Percentiles rank a stretch among this genome's conserved stretches.
Evolutionary conservation across 1,140 invertebrate species (phyloP).

Genomic region (Caenorhabditis brenneri): DNA sequence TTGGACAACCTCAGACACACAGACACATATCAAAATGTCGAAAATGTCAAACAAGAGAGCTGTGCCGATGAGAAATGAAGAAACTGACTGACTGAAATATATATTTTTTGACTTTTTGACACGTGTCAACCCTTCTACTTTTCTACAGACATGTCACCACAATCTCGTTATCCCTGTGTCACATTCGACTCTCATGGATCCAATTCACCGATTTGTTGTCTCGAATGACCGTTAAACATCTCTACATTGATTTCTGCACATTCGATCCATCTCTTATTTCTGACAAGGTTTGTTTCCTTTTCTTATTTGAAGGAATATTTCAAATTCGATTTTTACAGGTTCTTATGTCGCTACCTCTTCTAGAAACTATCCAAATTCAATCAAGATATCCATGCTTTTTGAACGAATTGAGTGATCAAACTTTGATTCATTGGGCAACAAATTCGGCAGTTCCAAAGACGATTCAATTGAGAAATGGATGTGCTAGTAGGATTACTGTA

Average conservation of each 20-base stretch:
- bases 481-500: constrained; percentile 3
- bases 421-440: neutral
- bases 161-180: neutral
- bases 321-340: neutral
- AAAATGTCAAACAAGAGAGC: constrained; percentile 42
- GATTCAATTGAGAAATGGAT: constrained; percentile 1
- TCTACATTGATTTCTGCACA: constrained; percentile 23
- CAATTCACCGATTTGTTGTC: constrained; percentile 5
- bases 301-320: neutral
- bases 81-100: constrained; percentile 10
- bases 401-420: neutral
- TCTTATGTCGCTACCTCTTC: neutral
- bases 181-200: neutral
- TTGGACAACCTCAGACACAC: constrained; percentile 11
- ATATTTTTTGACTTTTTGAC: constrained; percentile 40
- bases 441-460: neutral
- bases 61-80: neutral
- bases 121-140: neutral
- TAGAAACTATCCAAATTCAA: neutral
- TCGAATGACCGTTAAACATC: neutral
- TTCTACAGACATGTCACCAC: constrained; percentile 17
- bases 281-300: neutral
- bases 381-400: constrained; percentile 16
- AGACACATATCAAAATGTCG: constrained; percentile 37
- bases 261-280: constrained; percentile 18